Evolutionary conservation across 2,113 vertebrate species (phyloP), one percentile per base, ranked within the genome.

Genomic region (Corythaeola cristata): DNA sequence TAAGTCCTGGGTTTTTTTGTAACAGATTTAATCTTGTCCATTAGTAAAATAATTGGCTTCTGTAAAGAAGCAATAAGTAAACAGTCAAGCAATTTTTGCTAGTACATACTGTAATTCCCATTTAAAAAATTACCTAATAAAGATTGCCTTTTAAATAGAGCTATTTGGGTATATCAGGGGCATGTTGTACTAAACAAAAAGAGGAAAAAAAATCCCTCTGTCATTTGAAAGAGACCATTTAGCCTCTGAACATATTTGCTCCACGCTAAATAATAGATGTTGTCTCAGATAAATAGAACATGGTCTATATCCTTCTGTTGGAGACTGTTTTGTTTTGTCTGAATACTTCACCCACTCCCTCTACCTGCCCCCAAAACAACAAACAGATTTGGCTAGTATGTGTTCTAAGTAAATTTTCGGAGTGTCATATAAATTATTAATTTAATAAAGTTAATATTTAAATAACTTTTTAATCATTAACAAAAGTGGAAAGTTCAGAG

Each of bases 381-480:
- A 82, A 89, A 59, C 49, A 85, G 64, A 94, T 82, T 77, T 78
- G 44, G 30, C 62, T 90, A 80, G n/a, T 82, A 37, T 76, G 11
- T 66, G 20, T 60, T 75, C 28, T 50, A 93, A 77, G 84, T 89
- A 95, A 86, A 89, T 96, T 87, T 88, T 60, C 96, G 89, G 47
- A 86, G 60, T 94, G 66, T 69, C n/a, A n/a, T 86, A 94, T 90
- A 82, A 95, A 90, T 92, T 94, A 90, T 75, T 95, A 52, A 90
- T 97, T 95, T 87, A 79, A 85, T 89, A 69, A 92, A 92, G 95
- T 96, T 95, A 97, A 97, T 95, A 67, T 85, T 95, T 92, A 94
- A 85, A 47, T 69, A 73, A 79, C 17, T 30, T 93, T 75, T 90
- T 72, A 97, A 97, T 87, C 66, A 83, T 97, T 95, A 93, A 93